Percentiles rank a stretch among this genome's conserved stretches.
Conservation (phyloP, 1,140 invertebrate species). For the Camponotus pennsylvanicus region DNA sequence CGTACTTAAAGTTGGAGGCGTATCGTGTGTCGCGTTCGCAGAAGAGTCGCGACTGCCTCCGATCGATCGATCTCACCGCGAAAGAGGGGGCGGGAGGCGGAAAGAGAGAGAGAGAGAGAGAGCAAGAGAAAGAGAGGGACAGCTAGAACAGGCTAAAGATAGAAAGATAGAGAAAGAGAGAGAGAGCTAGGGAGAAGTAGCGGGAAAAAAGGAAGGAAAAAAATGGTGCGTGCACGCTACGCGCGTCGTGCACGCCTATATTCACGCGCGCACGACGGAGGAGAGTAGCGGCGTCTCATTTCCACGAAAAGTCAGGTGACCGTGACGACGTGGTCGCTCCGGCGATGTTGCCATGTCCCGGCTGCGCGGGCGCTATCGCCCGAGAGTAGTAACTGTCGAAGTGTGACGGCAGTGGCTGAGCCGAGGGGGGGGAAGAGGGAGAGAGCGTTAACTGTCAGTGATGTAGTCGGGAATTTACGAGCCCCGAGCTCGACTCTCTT, state of each 20-base stretch:
- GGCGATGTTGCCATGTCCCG: slow-evolving; percentile 71
- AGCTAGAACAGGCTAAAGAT: not conserved
- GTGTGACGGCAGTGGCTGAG: slow-evolving; percentile 34
- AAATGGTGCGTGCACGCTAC: slow-evolving; percentile 33
- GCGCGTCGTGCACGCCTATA: slow-evolving; percentile 52
- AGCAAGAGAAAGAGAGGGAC: not conserved
- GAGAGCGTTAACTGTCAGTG: slow-evolving; percentile 49
- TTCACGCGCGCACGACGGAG: slow-evolving; percentile 53
- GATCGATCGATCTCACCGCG: slow-evolving; percentile 53
- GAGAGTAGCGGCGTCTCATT: slow-evolving; percentile 62
- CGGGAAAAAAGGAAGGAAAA: slow-evolving; percentile 25
- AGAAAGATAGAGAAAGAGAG: not conserved
- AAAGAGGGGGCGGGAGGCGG: not conserved
- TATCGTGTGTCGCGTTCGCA: slow-evolving; percentile 44
- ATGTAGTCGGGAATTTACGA: slow-evolving; percentile 32
- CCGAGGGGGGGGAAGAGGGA: not conserved
- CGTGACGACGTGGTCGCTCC: slow-evolving; percentile 73
- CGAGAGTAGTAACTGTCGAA: slow-evolving; percentile 59
- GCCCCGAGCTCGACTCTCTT: not conserved
- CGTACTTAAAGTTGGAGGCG: slow-evolving; percentile 36
- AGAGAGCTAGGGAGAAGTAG: not conserved
- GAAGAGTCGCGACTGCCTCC: slow-evolving; percentile 41
- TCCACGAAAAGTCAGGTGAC: slow-evolving; percentile 78
- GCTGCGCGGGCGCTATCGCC: slow-evolving; percentile 51
- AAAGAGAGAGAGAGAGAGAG: not conserved